A percentile compares a stretch with the other conserved stretches of the same genome.
Evolutionary conservation across 2,113 vertebrate genomes (phyloP).

Genomic region (Erythrocebus patas): DNA sequence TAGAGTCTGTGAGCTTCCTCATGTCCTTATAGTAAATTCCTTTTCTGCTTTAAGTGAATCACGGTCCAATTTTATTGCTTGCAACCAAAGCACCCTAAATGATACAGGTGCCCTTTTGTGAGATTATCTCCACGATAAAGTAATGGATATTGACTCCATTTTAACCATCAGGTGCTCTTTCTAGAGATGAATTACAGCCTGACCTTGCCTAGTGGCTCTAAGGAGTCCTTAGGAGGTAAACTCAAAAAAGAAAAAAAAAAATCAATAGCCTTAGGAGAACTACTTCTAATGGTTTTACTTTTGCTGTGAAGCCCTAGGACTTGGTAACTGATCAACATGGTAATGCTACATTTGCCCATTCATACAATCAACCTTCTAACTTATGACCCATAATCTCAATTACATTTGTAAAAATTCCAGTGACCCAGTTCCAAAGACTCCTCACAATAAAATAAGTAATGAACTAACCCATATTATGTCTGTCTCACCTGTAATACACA

Average conservation of each 20-base stretch:
- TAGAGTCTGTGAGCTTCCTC: background rate
- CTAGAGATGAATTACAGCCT: slow-evolving; percentile 23
- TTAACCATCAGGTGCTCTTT: background rate
- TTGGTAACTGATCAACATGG: background rate
- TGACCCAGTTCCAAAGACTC: background rate
- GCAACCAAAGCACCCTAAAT: background rate
- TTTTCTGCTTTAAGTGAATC: slow-evolving; percentile 22
- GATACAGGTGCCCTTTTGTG: background rate
- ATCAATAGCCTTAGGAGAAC: background rate
- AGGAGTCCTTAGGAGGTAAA: background rate
- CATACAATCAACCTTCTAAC: background rate
- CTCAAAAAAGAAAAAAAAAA: background rate
- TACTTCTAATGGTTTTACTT: background rate
- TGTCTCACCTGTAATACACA: background rate
- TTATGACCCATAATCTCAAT: slow-evolving; percentile 24
- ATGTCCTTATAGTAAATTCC: background rate
- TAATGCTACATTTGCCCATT: background rate
- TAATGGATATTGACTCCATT: background rate
- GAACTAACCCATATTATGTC: background rate
- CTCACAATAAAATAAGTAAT: background rate
- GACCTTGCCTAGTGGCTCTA: background rate
- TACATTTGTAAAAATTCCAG: background rate
- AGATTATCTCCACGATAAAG: slow-evolving; percentile 44
- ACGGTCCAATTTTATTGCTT: slow-evolving; percentile 33
- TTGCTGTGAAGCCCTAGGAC: background rate